Percentiles rank a stretch among this genome's conserved stretches.
phyloP scores from a whole-genome alignment of 2,888 invertebrate genomes.

The Electrophaes corylata region DNA sequence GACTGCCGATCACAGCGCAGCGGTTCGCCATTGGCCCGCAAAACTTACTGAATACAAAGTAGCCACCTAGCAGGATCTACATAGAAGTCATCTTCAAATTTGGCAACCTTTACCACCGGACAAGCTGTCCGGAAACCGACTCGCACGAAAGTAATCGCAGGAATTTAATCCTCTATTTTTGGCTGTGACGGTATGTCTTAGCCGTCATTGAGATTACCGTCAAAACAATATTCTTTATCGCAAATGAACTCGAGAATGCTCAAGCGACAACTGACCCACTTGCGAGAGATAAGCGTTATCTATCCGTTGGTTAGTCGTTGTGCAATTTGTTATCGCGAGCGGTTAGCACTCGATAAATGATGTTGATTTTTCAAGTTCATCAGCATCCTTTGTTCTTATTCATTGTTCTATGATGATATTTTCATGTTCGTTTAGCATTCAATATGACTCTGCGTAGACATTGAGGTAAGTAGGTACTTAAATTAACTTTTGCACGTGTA shows the following conservation, averaged over 20 bases:
- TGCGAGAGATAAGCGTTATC: conserved; percentile 71
- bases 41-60: conserved; percentile 74
- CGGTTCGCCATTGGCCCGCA: conserved; percentile 71
- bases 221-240: conserved; percentile 48
- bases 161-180: conserved; percentile 40
- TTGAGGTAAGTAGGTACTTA: too few species aligned
- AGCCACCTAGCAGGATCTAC: conserved; percentile 66
- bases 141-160: conserved; percentile 33
- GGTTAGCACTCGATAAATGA: conserved; percentile 52
- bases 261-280: conserved; percentile 64
- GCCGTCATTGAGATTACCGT: conserved; percentile 41
- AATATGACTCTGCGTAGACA: conserved; percentile 52
- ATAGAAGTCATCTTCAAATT: conserved; percentile 71
- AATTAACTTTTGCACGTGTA: conserved; percentile 45
- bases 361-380: conserved; percentile 65
- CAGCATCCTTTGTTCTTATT: conserved; percentile 59
- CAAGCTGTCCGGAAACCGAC: conserved; percentile 48
- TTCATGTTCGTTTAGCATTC: conserved; percentile 50
- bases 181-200: conserved; percentile 44
- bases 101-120: conserved; percentile 62
- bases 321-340: conserved; percentile 66
- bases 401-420: conserved; percentile 54
- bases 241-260: conserved; percentile 38
- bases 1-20: conserved; percentile 60
- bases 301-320: conserved; percentile 63